These are phyloP conservation scores for Hydrocynus forskahlii DNA, from an alignment of 2,797 vertebrate species.

Conservation along the genomic window DNA sequence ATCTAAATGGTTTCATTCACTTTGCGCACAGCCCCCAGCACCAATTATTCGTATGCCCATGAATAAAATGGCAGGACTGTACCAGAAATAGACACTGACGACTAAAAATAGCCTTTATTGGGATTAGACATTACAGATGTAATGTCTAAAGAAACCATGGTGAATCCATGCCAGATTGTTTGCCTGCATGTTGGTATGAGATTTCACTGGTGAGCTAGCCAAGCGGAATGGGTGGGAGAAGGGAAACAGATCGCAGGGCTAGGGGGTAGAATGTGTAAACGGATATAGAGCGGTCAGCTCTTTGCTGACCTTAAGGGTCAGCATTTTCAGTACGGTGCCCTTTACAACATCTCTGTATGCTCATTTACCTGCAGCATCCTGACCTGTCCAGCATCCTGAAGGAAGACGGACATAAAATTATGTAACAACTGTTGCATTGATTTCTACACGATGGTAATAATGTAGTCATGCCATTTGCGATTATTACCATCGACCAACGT, in stretches of 20 bases:
- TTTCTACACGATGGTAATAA: neutral
- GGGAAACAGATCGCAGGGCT: slow-evolving; percentile 58
- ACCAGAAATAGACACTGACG: slow-evolving; percentile 52
- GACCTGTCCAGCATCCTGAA: neutral
- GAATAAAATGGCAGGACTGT: slow-evolving; percentile 54
- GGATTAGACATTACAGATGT: slow-evolving; percentile 40
- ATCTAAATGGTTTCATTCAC: slow-evolving; percentile 38
- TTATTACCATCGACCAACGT: neutral
- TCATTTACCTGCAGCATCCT: slow-evolving; percentile 4
- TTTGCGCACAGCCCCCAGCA: slow-evolving; percentile 54
- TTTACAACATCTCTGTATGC: neutral
- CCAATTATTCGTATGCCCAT: slow-evolving; percentile 53
- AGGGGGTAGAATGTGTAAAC: slow-evolving; percentile 73
- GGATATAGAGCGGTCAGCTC: slow-evolving; percentile 76
- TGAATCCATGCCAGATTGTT: slow-evolving; percentile 60
- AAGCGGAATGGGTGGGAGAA: slow-evolving; percentile 51
- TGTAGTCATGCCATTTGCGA: neutral
- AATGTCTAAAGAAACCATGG: slow-evolving; percentile 21
- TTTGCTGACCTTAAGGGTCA: slow-evolving; percentile 77
- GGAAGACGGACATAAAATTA: neutral
- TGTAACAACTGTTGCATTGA: neutral
- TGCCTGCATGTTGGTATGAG: slow-evolving; percentile 62
- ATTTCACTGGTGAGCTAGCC: slow-evolving; percentile 63
- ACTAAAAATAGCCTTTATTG: slow-evolving; percentile 62
- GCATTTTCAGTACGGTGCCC: slow-evolving; percentile 65